Evolutionary conservation across 1,140 invertebrate species (phyloP), one percentile per base, ranked within the genome.

Genomic region (Hetaerina americana): DNA sequence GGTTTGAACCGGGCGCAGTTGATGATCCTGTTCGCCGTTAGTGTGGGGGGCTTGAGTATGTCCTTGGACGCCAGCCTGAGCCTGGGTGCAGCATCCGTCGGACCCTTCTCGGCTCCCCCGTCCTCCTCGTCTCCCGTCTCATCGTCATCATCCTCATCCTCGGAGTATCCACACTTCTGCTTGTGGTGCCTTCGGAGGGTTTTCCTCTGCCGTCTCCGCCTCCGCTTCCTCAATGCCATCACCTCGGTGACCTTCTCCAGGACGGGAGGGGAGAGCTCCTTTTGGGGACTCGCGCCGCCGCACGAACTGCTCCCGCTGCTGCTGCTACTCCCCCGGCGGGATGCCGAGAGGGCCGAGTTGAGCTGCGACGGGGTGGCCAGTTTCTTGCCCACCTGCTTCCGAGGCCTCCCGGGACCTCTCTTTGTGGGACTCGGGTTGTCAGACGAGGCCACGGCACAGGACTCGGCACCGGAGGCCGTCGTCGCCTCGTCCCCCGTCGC

Each of bases 381-480:
- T 26, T 24, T 24, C 18, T 29, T 66, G 15, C 68, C 72, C 69
- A 76, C 78, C n/a, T 74, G 68, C 74, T 82, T 82, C 66, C 77
- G 76, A 29, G 81, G 81, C 74, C 81, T 72, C 1, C 81, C 81
- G 26, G 80, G 80, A 24, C 80, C 79, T 72, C 79, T 68, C 70
- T 79, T 79, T 6, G 68, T 49, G 6, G 70, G 72, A 29, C 72
- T 75, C 10, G 25, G 66, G 68, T 27, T 0, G 15, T 22, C 10
- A 12, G 28, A 49, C 24, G 25, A n/a, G 0, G 68, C n/a, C 5
- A 66, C 28, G 8, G 69, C 72, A 15, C 27, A 40, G 10, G 72
- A 70, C 10, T 49, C 66, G 8, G 28, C 72, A 25, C 68, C 57
- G 22, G 70, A 27, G 24, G 66, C 76, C 70, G 78, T 80, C 73